Base-by-base conservation (phyloP, 1,140 invertebrate genomes). In the Nasonia longicornis region DNA sequence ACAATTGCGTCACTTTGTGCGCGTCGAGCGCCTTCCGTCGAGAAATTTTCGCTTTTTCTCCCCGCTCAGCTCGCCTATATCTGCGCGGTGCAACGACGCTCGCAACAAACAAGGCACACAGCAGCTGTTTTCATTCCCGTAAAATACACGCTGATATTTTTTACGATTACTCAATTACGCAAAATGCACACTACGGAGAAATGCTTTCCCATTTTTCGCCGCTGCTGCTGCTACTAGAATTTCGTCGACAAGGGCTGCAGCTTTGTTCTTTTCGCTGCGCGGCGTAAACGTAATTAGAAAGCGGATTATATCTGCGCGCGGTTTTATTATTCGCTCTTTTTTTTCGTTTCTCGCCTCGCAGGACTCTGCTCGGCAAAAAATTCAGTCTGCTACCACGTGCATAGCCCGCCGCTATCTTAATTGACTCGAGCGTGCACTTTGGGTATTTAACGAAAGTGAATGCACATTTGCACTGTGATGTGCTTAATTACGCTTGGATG, bases 241-340 rank as follows among this genome's bases (percentile, higher is more conserved):
- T n/a, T 7, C 20, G 20, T n/a, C 12, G 12, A 48, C 2, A 16
- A 48, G 16, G 7, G 52, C 16, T 20, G 52, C 3, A 7, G 20
- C 52, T 58, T 20, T 58, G 52, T 58, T 58, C 20, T 16, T 58
- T 48, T 22, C 22, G 42, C 31, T 35, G 31, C 11, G 16, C 11
- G 16, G 26, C 20, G 1, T n/a, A 29, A 63, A 29, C 26, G 52
- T 64, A 75, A 75, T 75, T 63, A 75, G 52, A 64, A 75, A 75
- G 14, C n/a, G 26, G 29, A 35, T 75, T 64, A 63, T 75, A 75
- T 63, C 52, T 20, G 16, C 66, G 31, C 10, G 29, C 52, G 3
- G 16, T 73, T 73, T 64, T 75, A 48, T 63, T 75, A 35, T 75
- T 58, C 73, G 12, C 22, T 1, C 26, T 73, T 73, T 58, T 58